Base-by-base conservation (phyloP, 2,888 invertebrate species). In the Hydroisotoma schaefferi region DNA sequence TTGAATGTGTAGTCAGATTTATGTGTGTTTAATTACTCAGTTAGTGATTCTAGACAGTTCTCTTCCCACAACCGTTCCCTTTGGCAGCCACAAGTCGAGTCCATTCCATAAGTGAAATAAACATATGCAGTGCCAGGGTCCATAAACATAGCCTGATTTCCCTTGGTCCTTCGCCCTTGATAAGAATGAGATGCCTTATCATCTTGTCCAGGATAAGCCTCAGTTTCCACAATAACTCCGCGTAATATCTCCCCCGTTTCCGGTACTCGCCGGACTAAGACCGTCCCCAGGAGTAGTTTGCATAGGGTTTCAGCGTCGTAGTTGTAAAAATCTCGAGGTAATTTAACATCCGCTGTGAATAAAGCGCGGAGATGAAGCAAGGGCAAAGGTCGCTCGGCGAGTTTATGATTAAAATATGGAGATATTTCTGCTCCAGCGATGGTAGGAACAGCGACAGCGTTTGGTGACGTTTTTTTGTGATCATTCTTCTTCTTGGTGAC, bases 101-200 rank as follows among this genome's bases (percentile, higher is more conserved):
- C n/a, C 83, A 86, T 85, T 66, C 87, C 87, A 74, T 87, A 87
- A 1, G 86, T 87, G 71, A 84, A 78, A 72, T 87, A 87, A 2
- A 88, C 84, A 75, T 84, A 87, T 26, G 82, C 79, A 10, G 87
- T 87, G 18, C 87, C 87, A 22, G 85, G 82, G 55, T 78, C 75
- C 85, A 86, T 86, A 73, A 82, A 88, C 85, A 87, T 86, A 1
- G 87, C 84, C 71, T 81, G 80, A 74, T 84, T 87, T 65, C 82
- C 77, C 2, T 79, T 78, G 1, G 87, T 86, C 64, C 80, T 75
- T 75, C 81, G 84, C 2, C 79, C 78, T 25, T 77, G 74, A 73
- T 79, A 85, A 0, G 86, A 82, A 71, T 84, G 82, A 0, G 85
- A 85, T 15, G 85, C 87, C 76, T 81, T 82, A 75, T 87, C 87